Percentiles rank a stretch among this genome's conserved stretches.
phyloP scores from a whole-genome alignment of 2,797 vertebrate species.

The Danionella dracula region DNA sequence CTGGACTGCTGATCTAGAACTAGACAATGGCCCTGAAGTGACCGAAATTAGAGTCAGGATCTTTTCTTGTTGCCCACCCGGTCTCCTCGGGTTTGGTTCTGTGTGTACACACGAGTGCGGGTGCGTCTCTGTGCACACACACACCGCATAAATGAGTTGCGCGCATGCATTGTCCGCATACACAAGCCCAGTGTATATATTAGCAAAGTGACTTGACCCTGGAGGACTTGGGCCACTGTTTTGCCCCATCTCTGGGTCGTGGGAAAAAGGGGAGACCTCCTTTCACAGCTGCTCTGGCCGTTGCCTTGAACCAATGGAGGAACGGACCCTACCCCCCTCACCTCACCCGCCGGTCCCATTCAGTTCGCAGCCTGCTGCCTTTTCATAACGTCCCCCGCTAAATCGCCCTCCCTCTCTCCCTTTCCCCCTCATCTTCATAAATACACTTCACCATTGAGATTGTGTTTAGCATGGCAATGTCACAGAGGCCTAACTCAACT shows the following conservation, averaged over 20 bases:
- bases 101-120: conserved; percentile 57
- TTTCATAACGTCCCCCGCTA: conserved; percentile 60
- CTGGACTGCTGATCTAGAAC: conserved; percentile 42
- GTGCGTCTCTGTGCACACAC: conserved; percentile 72
- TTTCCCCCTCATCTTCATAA: conserved; percentile 63
- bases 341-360: conserved; percentile 53
- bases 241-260: conserved; percentile 76
- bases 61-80: conserved; percentile 23
- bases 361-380: conserved; percentile 72
- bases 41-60: conserved; percentile 70
- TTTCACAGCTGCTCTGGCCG: conserved; percentile 87
- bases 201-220: conserved; percentile 84
- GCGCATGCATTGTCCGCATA: conserved; percentile 73
- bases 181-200: conserved; percentile 79
- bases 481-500: conserved; percentile 58
- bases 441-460: conserved; percentile 75
- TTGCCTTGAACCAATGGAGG: conserved; percentile 83
- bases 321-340: conserved; percentile 48
- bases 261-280: conserved; percentile 89
- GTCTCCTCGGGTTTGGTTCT: conserved; percentile 54
- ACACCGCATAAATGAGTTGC: conserved; percentile 78
- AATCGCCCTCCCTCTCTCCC: conserved; percentile 22
- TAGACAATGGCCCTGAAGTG: conserved; percentile 61
- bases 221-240: conserved; percentile 72
- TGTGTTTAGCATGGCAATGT: conserved; percentile 65